phyloP scores from a whole-genome alignment of 2,797 vertebrate genomes.

The Rhinoraja longicauda region DNA sequence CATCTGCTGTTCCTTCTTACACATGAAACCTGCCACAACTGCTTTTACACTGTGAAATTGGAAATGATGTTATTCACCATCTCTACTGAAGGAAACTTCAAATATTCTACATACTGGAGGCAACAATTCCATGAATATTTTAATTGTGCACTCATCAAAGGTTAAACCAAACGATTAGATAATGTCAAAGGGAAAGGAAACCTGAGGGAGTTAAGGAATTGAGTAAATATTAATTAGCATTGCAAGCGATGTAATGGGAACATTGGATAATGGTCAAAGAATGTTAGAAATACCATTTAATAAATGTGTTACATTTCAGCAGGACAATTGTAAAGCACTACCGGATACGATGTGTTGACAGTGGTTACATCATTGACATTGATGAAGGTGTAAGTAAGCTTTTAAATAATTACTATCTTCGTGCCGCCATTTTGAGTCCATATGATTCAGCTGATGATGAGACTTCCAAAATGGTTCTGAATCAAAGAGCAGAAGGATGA shows the following conservation, averaged over 20 bases:
- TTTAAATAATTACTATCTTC: background rate
- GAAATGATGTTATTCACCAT: too few species aligned
- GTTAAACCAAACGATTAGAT: background rate
- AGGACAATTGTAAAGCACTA: constrained; percentile 62
- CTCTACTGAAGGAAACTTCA: too few species aligned
- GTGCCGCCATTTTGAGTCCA: too few species aligned
- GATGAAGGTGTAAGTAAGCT: constrained; percentile 64
- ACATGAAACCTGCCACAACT: too few species aligned
- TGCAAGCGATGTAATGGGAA: too few species aligned
- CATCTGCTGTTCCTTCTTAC: too few species aligned
- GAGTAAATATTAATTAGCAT: too few species aligned
- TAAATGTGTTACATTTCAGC: constrained; percentile 42
- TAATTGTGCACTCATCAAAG: background rate
- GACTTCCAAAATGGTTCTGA: background rate
- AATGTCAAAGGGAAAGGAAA: background rate
- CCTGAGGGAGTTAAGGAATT: background rate
- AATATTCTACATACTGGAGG: too few species aligned
- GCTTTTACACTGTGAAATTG: too few species aligned
- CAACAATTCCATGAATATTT: too few species aligned
- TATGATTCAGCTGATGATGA: background rate
- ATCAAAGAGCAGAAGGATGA: too few species aligned
- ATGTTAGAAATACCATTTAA: background rate
- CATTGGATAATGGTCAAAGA: background rate
- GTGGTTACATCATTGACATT: constrained; percentile 63
- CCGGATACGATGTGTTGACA: constrained; percentile 50